phyloP scores from a whole-genome alignment of 2,888 invertebrate species.

The Drosophila nr. perissopoda region DNA sequence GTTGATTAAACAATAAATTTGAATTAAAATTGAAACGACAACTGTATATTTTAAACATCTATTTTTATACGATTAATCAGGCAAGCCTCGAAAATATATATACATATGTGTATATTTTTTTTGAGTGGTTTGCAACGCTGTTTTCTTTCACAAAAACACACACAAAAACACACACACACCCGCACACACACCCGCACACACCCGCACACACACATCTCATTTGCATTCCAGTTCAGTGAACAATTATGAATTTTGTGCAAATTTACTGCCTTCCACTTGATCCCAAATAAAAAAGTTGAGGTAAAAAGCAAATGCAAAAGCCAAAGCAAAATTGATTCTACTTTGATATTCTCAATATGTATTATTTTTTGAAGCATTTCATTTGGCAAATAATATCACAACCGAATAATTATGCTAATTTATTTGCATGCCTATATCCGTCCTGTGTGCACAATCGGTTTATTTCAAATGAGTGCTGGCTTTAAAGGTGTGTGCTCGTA shows the following conservation, averaged over 20 bases:
- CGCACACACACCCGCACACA: neutral
- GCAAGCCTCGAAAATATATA: neutral
- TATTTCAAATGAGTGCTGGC: neutral
- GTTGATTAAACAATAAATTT: neutral
- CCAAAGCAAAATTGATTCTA: neutral
- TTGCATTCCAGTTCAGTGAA: constrained; percentile 7
- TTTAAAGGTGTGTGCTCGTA: neutral
- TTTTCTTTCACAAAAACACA: neutral
- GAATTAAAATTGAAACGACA: neutral
- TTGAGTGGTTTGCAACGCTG: neutral
- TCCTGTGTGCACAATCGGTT: neutral
- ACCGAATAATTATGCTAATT: neutral
- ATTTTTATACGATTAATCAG: neutral
- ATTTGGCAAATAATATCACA: neutral
- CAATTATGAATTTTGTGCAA: constrained; percentile 7
- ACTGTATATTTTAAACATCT: neutral
- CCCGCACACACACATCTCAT: neutral
- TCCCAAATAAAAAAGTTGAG: neutral
- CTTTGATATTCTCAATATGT: neutral
- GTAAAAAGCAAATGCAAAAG: neutral
- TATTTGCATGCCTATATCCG: neutral
- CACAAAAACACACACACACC: neutral
- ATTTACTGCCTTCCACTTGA: constrained; percentile 11
- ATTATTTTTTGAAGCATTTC: too few relatives aligned
- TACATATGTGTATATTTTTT: neutral